These are phyloP conservation scores for Eristalis intricaria DNA, from an alignment of 2,888 invertebrate species.

Conservation along the genomic window DNA sequence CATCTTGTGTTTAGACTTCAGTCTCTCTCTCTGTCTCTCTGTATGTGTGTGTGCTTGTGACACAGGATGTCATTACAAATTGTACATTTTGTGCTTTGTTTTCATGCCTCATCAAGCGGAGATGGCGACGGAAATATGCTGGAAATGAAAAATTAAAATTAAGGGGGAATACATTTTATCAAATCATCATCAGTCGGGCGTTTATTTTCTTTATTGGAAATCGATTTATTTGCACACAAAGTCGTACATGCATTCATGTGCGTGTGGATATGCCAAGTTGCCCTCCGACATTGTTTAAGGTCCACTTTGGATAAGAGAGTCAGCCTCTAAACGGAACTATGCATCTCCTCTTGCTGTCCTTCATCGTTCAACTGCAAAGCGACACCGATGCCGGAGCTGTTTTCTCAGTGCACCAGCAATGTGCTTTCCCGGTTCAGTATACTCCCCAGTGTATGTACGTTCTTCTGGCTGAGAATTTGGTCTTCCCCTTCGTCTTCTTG, in stretches of 20 bases:
- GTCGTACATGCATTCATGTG: background rate
- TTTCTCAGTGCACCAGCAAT: background rate
- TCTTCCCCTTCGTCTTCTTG: background rate
- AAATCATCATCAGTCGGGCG: background rate
- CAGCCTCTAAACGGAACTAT: background rate
- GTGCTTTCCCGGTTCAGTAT: background rate
- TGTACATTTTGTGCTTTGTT: background rate
- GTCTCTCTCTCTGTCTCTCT: background rate
- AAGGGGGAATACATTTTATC: constrained; percentile 9
- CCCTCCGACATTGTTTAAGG: background rate
- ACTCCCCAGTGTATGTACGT: background rate
- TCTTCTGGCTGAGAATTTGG: background rate
- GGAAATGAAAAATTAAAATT: background rate
- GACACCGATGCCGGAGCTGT: background rate
- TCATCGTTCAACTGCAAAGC: background rate
- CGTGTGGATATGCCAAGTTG: background rate
- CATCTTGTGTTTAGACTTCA: background rate
- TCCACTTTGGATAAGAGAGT: background rate
- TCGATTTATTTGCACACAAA: background rate
- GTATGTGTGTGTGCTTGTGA: constrained; percentile 5
- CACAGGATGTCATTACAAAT: constrained; percentile 36
- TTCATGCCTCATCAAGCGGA: background rate
- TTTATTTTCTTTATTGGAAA: background rate
- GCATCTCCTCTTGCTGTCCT: background rate
- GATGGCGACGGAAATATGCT: background rate